A percentile compares a stretch with the other conserved stretches of the same genome.
phyloP scores from a whole-genome alignment of 1,140 invertebrate species.

The Olivierus martensii region DNA sequence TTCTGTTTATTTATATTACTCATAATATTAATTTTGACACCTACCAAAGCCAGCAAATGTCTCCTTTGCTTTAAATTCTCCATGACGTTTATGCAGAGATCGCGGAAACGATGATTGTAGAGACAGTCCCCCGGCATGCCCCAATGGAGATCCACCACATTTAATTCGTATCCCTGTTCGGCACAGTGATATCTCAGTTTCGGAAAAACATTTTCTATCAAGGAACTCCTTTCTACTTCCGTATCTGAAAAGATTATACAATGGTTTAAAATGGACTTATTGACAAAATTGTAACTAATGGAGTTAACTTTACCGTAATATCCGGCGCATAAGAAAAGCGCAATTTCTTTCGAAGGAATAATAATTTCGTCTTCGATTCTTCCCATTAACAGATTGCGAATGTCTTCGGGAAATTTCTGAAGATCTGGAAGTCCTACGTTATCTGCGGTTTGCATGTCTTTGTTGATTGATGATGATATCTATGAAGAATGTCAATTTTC shows the following conservation, averaged over 20 bases:
- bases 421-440: conserved; percentile 12
- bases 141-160: conserved; percentile 54
- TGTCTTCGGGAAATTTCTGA: conserved; percentile 11
- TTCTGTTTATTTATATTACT: too few relatives aligned
- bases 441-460: conserved; percentile 9
- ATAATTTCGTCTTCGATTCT: conserved; percentile 1
- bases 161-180: conserved; percentile 47
- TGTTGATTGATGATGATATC: too few relatives aligned
- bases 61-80: conserved; percentile 12
- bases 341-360: conserved; percentile 10
- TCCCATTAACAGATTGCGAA: conserved; percentile 6
- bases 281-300: neutral
- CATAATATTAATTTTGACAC: neutral
- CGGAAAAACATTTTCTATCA: conserved; percentile 49
- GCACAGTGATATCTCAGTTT: conserved; percentile 41
- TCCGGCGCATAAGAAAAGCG: conserved; percentile 9
- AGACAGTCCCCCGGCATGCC: conserved; percentile 48
- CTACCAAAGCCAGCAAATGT: conserved; percentile 12
- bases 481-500: too few relatives aligned
- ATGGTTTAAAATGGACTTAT: conserved; percentile 12
- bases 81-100: conserved; percentile 43
- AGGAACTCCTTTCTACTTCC: conserved; percentile 44
- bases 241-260: conserved; percentile 23
- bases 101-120: conserved; percentile 52
- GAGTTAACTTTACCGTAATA: conserved; percentile 13